A percentile compares a stretch with the other conserved stretches of the same genome.
Evolutionary conservation across 2,113 vertebrate genomes (phyloP).

Genomic region (Erinaceus europaeus): DNA sequence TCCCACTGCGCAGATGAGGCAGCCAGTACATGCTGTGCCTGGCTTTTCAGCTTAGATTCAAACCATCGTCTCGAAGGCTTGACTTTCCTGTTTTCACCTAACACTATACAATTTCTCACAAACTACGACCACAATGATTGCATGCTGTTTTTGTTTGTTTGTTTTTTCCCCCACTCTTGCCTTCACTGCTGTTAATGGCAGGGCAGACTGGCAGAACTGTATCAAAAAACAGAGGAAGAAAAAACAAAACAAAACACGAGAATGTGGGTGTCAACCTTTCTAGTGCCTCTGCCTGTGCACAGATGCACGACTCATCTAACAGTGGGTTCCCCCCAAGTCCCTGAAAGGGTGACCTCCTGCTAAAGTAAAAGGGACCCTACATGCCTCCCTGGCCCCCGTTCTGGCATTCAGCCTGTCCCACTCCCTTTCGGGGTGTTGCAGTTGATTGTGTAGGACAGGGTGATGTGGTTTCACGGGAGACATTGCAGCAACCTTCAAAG

Average conservation of each 20-base stretch:
- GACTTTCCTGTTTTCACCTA: not conserved
- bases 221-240: not conserved
- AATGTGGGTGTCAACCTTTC: not conserved
- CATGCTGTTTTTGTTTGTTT: too few species aligned
- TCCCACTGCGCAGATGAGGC: not conserved
- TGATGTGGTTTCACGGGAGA: slow-evolving; percentile 22
- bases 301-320: too few species aligned
- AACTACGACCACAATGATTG: too few species aligned
- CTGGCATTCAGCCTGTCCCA: not conserved
- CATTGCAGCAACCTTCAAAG: slow-evolving; percentile 33
- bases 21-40: not conserved
- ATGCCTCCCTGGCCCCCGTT: not conserved
- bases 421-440: not conserved
- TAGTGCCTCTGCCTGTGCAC: too few species aligned
- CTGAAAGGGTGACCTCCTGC: not conserved
- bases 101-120: too few species aligned
- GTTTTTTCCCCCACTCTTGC: too few species aligned
- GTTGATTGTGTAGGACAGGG: not conserved
- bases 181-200: not conserved
- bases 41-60: not conserved
- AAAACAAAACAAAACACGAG: not conserved
- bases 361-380: not conserved
- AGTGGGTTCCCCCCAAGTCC: too few species aligned
- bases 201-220: not conserved
- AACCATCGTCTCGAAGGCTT: too few species aligned